Evolutionary conservation across 2,797 vertebrate genomes (phyloP), one percentile per base, ranked within the genome.

Genomic region (Sebastes vulpes): DNA sequence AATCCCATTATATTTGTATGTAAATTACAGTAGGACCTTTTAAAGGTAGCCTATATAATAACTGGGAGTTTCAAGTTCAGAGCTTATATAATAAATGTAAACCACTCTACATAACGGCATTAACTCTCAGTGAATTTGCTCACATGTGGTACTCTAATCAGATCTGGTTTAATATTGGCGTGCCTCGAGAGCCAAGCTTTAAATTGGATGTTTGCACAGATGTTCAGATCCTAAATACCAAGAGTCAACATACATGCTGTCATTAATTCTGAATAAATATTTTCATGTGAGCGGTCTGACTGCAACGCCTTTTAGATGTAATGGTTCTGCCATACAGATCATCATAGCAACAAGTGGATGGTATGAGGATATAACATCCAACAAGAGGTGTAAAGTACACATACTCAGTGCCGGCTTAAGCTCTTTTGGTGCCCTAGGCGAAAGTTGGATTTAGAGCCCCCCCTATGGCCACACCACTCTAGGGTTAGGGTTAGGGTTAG

Each of bases 281-380:
- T n/a, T 48, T 31, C 21, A 20, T 26, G 28, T 65, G 50, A 66
- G 25, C 21, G 14, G 48, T 20, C 31, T 56, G 25, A 77, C 25
- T 29, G 53, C 53, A 50, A 54, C 3, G 32, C 20, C 26, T 53
- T 57, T 29, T 23, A 14, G 26, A 82, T 28, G 52, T 32, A 42
- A 1, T 28, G 20, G 4, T 29, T 6, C n/a, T 66, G 50, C 46
- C 66, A 26, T 16, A 53, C 21, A 29, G 31, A 77, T 88, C 64
- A 56, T 72, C 32, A 86, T 75, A 63, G 87, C 73, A 83, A 86
- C 89, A 70, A 69, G 67, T 76, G 20, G 67, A 65, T 57, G 23
- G 48, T 23, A 53, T 72, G 26, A 73, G 64, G 60, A 58, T 65
- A 25, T 79, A 61, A 61, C 8, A 72, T 70, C 21, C 18, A 58